Percentiles rank a stretch among this genome's conserved stretches.
phyloP scores from a whole-genome alignment of 2,888 invertebrate genomes.

The Cactoblastis cactorum region DNA sequence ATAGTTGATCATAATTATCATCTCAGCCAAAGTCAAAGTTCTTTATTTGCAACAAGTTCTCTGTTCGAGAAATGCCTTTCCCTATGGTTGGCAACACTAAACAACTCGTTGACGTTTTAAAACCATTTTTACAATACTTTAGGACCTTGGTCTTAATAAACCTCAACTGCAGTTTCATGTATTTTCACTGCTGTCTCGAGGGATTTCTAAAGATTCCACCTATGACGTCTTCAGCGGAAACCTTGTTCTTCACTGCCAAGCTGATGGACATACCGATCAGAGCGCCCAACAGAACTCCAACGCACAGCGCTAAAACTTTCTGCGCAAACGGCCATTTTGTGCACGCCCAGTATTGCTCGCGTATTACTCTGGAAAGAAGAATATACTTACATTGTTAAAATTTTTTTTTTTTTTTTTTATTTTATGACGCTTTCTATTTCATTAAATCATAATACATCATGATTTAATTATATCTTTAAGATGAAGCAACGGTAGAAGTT shows the following conservation, averaged over 20 bases:
- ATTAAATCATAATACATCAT: too few relatives aligned
- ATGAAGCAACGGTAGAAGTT: too few relatives aligned
- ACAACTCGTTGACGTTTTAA: too few relatives aligned
- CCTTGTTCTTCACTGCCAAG: slow-evolving; percentile 29
- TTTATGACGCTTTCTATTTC: too few relatives aligned
- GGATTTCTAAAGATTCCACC: slow-evolving; percentile 36
- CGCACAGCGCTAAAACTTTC: slow-evolving; percentile 48
- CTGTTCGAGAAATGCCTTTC: too few relatives aligned
- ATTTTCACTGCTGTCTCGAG: slow-evolving; percentile 25
- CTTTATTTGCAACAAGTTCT: too few relatives aligned
- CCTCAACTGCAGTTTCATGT: neutral
- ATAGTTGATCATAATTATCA: too few relatives aligned
- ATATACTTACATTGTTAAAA: neutral
- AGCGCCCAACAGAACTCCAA: slow-evolving; percentile 55
- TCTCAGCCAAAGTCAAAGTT: too few relatives aligned
- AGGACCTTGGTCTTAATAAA: neutral
- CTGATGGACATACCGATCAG: slow-evolving; percentile 53
- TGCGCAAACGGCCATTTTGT: slow-evolving; percentile 60
- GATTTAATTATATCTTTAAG: too few relatives aligned
- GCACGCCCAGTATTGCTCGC: slow-evolving; percentile 71
- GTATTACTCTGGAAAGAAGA: slow-evolving; percentile 51
- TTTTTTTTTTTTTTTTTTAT: too few relatives aligned
- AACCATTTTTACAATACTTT: slow-evolving; percentile 21
- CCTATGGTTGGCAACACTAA: too few relatives aligned
- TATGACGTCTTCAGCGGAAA: slow-evolving; percentile 33